Evolutionary conservation across 2,888 invertebrate genomes (phyloP).

Genomic region (Lochmaea capreae): DNA sequence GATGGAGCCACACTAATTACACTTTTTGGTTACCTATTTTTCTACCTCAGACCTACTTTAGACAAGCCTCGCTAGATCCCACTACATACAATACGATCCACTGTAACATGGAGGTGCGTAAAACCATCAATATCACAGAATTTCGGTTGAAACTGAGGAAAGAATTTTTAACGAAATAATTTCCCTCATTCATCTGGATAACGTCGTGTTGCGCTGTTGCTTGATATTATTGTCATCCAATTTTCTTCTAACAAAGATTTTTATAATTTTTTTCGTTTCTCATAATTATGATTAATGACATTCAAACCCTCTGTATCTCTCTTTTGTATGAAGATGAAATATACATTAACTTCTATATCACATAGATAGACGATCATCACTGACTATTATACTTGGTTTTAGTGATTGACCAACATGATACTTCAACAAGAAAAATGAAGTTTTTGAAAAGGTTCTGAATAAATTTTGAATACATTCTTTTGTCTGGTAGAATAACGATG

Average conservation of each 20-base stretch:
- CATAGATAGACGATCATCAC: not conserved
- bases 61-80: no score
- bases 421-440: not conserved
- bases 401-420: slow-evolving; percentile 7
- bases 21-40: no score
- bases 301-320: not conserved
- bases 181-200: not conserved
- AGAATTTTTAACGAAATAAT: not conserved
- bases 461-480: slow-evolving; percentile 5
- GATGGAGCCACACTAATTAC: no score
- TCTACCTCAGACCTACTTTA: no score
- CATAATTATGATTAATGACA: not conserved
- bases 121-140: no score
- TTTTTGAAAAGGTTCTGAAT: not conserved
- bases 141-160: no score
- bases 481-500: not conserved
- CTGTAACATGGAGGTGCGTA: no score
- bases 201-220: not conserved
- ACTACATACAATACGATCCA: no score
- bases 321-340: not conserved
- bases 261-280: not conserved
- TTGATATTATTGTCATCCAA: not conserved
- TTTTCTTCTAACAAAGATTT: not conserved
- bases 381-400: not conserved
- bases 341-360: not conserved